A percentile compares a stretch with the other conserved stretches of the same genome.
These are phyloP conservation scores for Dipodomys merriami DNA, from an alignment of 2,113 vertebrate species.

Conservation along the genomic window DNA sequence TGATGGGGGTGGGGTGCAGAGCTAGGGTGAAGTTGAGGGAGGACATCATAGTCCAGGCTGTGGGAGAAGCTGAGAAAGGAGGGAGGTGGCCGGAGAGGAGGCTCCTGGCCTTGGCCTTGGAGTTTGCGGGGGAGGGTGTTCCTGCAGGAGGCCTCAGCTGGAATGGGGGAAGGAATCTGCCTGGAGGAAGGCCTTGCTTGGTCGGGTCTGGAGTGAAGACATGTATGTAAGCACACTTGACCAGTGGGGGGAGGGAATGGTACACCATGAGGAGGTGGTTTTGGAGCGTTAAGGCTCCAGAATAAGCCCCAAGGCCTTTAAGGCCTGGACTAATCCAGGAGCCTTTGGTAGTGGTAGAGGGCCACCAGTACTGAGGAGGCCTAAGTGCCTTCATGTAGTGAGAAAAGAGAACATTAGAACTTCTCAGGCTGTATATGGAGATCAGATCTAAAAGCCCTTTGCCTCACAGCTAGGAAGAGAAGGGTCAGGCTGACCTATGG, in stretches of 20 bases:
- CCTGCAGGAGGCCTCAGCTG: conserved; percentile 2
- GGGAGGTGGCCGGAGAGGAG: not conserved
- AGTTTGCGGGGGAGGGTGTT: not conserved
- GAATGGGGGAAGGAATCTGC: not conserved
- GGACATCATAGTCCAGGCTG: conserved; percentile 9
- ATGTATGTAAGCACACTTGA: not conserved
- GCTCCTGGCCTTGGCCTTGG: conserved; percentile 19
- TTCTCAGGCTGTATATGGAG: not conserved
- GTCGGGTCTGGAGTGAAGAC: not conserved
- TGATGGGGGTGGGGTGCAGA: conserved; percentile 55
- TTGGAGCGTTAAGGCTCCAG: not conserved
- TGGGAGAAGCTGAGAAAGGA: not conserved
- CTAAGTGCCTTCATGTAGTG: not conserved
- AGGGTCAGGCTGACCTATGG: conserved; percentile 9
- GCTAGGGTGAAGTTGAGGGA: conserved; percentile 30
- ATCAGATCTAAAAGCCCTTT: conserved; percentile 2
- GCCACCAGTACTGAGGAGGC: not conserved
- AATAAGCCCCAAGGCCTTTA: not conserved
- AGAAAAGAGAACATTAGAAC: not conserved
- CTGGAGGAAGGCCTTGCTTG: conserved; percentile 21
- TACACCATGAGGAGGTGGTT: not conserved
- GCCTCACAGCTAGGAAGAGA: not conserved
- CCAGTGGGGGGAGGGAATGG: not conserved
- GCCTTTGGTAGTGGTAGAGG: not conserved
- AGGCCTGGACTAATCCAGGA: not conserved